Evolutionary conservation across 2,888 invertebrate species (phyloP), one percentile per base, ranked within the genome.

Genomic region (Lymantria dispar): DNA sequence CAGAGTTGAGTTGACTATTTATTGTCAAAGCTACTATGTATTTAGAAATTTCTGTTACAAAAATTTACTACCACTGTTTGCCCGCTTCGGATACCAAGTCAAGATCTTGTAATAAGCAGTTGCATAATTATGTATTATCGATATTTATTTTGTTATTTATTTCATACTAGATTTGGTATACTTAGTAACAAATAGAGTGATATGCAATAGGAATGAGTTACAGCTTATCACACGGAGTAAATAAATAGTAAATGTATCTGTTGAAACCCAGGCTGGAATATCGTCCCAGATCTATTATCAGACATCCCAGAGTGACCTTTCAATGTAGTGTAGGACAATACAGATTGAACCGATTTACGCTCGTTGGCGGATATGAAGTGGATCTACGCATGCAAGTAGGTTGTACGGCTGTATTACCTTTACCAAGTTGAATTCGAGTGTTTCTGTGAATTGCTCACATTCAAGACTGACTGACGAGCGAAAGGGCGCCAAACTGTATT

Each of bases 261-360:
- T 38, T 40, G 7, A 40, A 15, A 36, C 39, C 33, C 14, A 45
- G 43, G 29, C 29, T 13, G 15, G 48, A 33, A 15, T 30, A 41
- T 30, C 30, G 46, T 11, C 12, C 46, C 15, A 43, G 40, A 43
- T 40, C 38, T 40, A 38, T 43, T 30, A 40, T 39, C 31, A 49
- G 43, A 42, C 8, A 38, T 45, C 44, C 50, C 51, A 36, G 43
- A 11, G 39, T 49, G 49, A 47, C 43, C 58, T 48, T 12, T 11
- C 29, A 14, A 33, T 45, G 49, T 48, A 40, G 40, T 15, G 48
- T 52, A 46, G 33, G 42, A 51, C 52, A 56, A 63, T 65, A 67
- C 73, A 76, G 74, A 78, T 80, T 80, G 78, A 70, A 64, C 68
- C 73, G 69, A 77, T 78, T 80, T 74, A 75, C 68, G 67, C 48